A percentile compares a stretch with the other conserved stretches of the same genome.
These are phyloP conservation scores for Phragmatobia fuliginosa DNA, from an alignment of 2,888 invertebrate genomes.

Conservation along the genomic window DNA sequence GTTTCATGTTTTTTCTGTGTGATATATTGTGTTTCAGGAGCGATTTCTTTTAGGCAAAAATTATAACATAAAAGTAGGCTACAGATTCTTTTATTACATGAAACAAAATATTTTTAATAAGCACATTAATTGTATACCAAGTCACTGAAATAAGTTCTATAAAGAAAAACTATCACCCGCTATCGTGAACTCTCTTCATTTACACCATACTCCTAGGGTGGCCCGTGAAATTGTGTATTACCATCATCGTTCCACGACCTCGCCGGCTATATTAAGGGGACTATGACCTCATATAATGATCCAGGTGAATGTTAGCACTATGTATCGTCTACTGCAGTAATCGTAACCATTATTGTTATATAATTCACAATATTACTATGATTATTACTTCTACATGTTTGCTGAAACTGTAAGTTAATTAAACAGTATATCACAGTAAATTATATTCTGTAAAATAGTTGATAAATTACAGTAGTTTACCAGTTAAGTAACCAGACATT, in stretches of 20 bases:
- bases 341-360: constrained; percentile 27
- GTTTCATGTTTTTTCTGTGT: no score
- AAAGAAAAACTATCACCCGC: constrained; percentile 16
- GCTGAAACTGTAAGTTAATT: neutral
- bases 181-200: constrained; percentile 36
- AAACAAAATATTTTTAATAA: neutral
- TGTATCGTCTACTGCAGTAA: constrained; percentile 42
- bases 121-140: no score
- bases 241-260: constrained; percentile 76
- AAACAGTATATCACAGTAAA: no score
- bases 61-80: neutral
- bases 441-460: no score
- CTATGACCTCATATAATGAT: constrained; percentile 71
- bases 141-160: neutral
- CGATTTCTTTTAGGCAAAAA: neutral
- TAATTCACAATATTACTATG: constrained; percentile 9
- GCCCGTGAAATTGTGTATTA: constrained; percentile 83
- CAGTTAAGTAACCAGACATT: no score
- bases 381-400: neutral
- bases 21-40: no score
- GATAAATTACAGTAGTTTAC: no score
- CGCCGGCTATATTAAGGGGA: constrained; percentile 71
- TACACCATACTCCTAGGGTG: constrained; percentile 61
- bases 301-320: constrained; percentile 55
- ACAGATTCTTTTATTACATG: neutral